A percentile compares a stretch with the other conserved stretches of the same genome.
phyloP scores from a whole-genome alignment of 2,888 invertebrate species.

The Diarsia dahlii region DNA sequence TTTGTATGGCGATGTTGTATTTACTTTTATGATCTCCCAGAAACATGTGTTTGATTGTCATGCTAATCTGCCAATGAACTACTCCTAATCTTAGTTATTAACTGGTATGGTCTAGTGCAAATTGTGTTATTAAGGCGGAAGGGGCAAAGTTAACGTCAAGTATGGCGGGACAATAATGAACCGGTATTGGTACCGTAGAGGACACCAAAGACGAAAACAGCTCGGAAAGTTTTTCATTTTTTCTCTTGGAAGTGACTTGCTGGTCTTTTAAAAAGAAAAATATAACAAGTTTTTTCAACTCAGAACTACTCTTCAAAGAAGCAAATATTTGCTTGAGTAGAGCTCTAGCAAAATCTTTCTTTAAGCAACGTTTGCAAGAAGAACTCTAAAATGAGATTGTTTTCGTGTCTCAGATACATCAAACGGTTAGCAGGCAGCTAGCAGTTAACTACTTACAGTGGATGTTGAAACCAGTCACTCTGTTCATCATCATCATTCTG shows the following conservation, averaged over 20 bases:
- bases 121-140: conserved; percentile 21
- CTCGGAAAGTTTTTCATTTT: not conserved
- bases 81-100: conserved; percentile 44
- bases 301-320: too few species aligned
- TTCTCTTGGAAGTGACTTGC: not conserved
- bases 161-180: conserved; percentile 15
- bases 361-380: too few species aligned
- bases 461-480: too few species aligned
- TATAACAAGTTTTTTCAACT: not conserved
- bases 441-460: too few species aligned
- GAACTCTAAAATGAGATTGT: too few species aligned
- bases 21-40: conserved; percentile 53
- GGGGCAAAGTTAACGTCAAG: not conserved
- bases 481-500: too few species aligned
- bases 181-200: not conserved
- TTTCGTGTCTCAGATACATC: too few species aligned
- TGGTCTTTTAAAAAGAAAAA: not conserved
- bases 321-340: too few species aligned
- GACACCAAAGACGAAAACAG: conserved; percentile 2
- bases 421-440: too few species aligned
- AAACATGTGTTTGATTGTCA: conserved; percentile 54
- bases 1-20: conserved; percentile 55
- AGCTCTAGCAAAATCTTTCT: too few species aligned
- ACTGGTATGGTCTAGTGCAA: conserved; percentile 41
- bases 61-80: conserved; percentile 55